Base-by-base conservation (phyloP, 2,113 vertebrate species). In the Glareola pratincola region DNA sequence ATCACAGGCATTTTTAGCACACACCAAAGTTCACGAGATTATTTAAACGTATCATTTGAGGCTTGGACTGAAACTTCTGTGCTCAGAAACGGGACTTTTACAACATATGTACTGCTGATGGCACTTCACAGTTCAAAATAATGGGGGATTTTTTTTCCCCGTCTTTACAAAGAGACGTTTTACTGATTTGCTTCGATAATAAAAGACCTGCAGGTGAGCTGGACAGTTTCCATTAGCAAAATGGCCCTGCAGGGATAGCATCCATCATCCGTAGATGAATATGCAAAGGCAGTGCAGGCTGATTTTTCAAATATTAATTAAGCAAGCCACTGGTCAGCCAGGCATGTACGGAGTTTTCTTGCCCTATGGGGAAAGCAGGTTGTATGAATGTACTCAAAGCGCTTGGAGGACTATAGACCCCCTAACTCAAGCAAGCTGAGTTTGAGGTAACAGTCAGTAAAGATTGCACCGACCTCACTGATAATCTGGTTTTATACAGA, bases 281-380 rank as follows among this genome's bases (percentile, higher is more conserved):
- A 92, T n/a, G 29, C 57, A 91, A 78, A 91, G 84, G 45, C n/a
- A 85, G 53, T 0, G 4, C 48, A 75, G 57, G 83, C 34, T 91
- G 66, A 82, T 95, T 82, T 94, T 87, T 91, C 80, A 90, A 72
- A 32, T 91, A 92, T 72, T 91, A 85, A 87, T 94, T 87, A 87
- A 85, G 32, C 27, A 37, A 69, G 53, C 68, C 57, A 53, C 71
- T 47, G 87, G 73, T 69, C 80, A 95, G 53, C 39, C 88, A 74
- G 68, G 37, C 62, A 37, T 21, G 29, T 48, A 43, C 21, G 64
- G 47, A 60, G 14, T 32, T 85, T 45, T 71, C 34, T 16, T 54
- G 62, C 20, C 81, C 53, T 41, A 1, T 13, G 66, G n/a, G 47
- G 86, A 91, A 45, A 32, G 22, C 56, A 48, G 39, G 19, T 27